Evolutionary conservation across 2,113 vertebrate genomes (phyloP).

Genomic region (Cariama cristata): DNA sequence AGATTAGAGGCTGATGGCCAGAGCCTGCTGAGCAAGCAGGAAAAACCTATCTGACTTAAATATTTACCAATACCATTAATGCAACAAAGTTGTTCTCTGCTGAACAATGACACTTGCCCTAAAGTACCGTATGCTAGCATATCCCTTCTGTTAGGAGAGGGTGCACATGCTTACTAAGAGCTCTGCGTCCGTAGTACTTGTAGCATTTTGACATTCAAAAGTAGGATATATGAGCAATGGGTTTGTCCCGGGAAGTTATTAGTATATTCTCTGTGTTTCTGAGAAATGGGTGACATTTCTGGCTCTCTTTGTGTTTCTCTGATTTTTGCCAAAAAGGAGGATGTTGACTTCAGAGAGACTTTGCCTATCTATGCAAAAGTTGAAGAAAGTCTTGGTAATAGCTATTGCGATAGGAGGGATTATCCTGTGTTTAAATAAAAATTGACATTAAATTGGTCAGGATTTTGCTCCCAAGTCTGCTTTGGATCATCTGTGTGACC

Average conservation of each 20-base stretch:
- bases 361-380: not conserved
- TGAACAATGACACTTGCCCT: accelerated
- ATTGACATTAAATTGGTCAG: not conserved
- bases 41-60: not conserved
- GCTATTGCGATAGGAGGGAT: not conserved
- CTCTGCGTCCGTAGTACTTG: not conserved
- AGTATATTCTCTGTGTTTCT: not conserved
- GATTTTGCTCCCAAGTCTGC: not conserved
- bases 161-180: not conserved
- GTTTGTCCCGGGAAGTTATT: not conserved
- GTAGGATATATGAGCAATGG: not conserved
- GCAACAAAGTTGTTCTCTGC: not conserved
- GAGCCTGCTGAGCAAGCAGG: not conserved
- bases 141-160: not conserved
- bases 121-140: not conserved
- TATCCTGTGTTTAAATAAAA: not conserved
- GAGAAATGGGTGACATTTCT: not conserved
- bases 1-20: not conserved
- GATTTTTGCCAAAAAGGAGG: not conserved
- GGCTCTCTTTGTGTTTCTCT: not conserved
- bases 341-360: not conserved
- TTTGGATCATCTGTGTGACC: not conserved
- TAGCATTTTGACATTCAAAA: not conserved
- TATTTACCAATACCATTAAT: not conserved
- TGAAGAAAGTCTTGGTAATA: not conserved